A percentile compares a stretch with the other conserved stretches of the same genome.
phyloP scores from a whole-genome alignment of 2,797 vertebrate genomes.

The Oreochromis grahami region DNA sequence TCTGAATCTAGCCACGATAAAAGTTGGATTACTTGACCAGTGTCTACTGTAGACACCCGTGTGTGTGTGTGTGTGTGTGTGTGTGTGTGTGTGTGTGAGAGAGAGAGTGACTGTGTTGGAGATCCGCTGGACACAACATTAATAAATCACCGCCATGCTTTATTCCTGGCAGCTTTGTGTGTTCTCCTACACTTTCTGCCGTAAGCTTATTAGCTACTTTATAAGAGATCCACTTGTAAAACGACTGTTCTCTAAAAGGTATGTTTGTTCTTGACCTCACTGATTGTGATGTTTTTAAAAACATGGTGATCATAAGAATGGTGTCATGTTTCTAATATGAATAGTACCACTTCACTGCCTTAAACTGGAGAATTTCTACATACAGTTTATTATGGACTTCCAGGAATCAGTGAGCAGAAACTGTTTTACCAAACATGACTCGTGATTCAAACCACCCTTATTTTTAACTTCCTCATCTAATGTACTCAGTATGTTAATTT shows the following conservation, averaged over 20 bases:
- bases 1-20: background rate
- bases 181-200: background rate
- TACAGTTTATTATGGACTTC: no score
- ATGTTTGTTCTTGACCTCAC: background rate
- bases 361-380: background rate
- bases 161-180: background rate
- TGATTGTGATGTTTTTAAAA: background rate
- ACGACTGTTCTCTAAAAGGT: background rate
- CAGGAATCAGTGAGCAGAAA: background rate
- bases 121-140: background rate
- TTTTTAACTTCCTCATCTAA: background rate
- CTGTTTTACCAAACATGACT: background rate
- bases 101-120: no score
- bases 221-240: background rate
- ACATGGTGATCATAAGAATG: background rate
- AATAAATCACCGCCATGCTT: background rate
- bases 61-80: background rate
- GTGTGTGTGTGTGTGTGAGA: background rate
- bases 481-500: background rate
- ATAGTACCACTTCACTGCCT: background rate
- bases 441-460: background rate
- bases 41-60: background rate
- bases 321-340: background rate
- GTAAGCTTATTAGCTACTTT: background rate
- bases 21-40: background rate